A percentile compares a stretch with the other conserved stretches of the same genome.
phyloP scores from a whole-genome alignment of 64 coral and sea anemone genomes.

The Stylophora pistillata region DNA sequence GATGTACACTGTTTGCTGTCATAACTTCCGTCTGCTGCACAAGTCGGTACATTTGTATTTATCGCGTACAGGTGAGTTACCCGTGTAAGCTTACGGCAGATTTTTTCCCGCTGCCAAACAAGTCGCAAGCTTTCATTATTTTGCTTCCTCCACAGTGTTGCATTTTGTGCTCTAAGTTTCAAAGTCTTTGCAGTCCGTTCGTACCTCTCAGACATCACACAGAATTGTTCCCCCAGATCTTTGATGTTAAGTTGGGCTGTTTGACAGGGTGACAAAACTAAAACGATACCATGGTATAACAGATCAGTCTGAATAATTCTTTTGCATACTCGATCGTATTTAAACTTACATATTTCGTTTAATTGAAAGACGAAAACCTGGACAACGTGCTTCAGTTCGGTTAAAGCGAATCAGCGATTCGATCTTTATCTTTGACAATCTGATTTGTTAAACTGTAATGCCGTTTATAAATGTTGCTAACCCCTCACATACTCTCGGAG shows the following conservation, averaged over 20 bases:
- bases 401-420: no score
- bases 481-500: no score
- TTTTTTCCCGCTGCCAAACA: not conserved
- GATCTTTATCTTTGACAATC: no score
- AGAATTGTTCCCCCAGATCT: not conserved
- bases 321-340: no score
- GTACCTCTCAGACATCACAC: not conserved
- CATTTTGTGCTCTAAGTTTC: not conserved
- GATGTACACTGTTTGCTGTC: not conserved
- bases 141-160: not conserved
- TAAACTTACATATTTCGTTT: no score
- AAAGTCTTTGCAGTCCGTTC: slow-evolving; percentile 5
- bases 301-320: not conserved
- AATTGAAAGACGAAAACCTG: no score
- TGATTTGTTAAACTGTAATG: no score
- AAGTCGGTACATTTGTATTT: not conserved
- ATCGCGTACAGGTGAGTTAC: no score
- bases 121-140: no score
- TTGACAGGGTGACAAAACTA: slow-evolving; percentile 3
- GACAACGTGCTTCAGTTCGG: no score
- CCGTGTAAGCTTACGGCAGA: not conserved
- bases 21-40: slow-evolving; percentile 13
- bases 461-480: no score
- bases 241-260: not conserved
- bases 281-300: not conserved